Percentiles rank a stretch among this genome's conserved stretches.
Evolutionary conservation across 2,888 invertebrate species (phyloP).

Genomic region (Hirtodrosophila confusa): DNA sequence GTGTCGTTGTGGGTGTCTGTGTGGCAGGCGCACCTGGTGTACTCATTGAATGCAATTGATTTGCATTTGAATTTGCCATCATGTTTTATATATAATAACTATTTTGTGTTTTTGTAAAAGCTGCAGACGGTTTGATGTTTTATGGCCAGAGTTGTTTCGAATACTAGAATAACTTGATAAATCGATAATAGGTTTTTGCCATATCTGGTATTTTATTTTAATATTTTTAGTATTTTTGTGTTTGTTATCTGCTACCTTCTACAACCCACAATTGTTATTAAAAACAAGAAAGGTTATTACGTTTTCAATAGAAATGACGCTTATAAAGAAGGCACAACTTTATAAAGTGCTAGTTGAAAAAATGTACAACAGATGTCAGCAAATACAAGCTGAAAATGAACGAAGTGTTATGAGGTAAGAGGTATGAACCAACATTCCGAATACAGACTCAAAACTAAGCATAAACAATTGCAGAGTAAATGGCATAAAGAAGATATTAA

Average conservation of each 20-base stretch:
- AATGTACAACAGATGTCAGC: conserved; percentile 78
- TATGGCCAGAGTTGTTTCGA: no score
- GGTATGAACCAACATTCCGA: not conserved
- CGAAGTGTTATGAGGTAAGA: conserved; percentile 81
- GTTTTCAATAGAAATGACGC: conserved; percentile 61
- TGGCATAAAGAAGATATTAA: conserved; percentile 81
- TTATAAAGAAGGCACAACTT: conserved; percentile 70
- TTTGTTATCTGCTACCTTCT: no score
- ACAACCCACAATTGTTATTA: no score
- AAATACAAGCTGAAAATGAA: conserved; percentile 83
- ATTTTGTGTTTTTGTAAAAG: conserved; percentile 3
- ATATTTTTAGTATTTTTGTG: no score
- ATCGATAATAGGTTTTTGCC: no score
- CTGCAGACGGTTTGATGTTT: not conserved
- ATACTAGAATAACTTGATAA: no score
- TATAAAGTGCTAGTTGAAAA: conserved; percentile 81
- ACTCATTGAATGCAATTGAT: conserved; percentile 18
- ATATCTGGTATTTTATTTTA: no score
- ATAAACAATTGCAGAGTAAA: conserved; percentile 69
- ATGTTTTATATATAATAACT: not conserved
- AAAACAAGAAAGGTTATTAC: no score
- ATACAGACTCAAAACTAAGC: not conserved
- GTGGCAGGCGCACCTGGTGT: conserved; percentile 20
- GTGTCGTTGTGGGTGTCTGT: conserved; percentile 11
- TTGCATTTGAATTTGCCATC: conserved; percentile 33